phyloP scores from a whole-genome alignment of 1,140 invertebrate species.

The Heliconius himera region DNA sequence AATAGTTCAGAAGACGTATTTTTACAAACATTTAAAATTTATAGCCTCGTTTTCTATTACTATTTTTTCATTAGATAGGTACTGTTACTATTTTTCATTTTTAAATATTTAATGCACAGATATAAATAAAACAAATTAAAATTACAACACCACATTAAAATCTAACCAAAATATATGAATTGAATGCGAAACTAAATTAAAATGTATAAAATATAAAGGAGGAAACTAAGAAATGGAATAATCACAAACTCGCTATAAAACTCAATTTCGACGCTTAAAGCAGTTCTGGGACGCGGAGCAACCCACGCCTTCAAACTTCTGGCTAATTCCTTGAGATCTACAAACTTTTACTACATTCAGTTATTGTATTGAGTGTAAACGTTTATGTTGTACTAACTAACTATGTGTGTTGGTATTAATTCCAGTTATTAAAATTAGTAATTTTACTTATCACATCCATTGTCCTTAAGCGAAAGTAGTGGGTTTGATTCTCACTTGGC shows the following conservation, averaged over 20 bases:
- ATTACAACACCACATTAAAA: neutral
- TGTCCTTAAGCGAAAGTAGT: too few relatives aligned
- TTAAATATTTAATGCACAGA: too few relatives aligned
- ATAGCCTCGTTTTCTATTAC: too few relatives aligned
- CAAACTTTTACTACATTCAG: conserved; percentile 15
- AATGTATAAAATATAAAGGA: neutral
- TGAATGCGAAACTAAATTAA: neutral
- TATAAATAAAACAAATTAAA: neutral
- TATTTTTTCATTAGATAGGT: too few relatives aligned
- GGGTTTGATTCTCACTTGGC: too few relatives aligned
- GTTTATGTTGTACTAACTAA: neutral
- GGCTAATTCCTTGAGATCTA: conserved; percentile 20
- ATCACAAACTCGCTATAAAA: conserved; percentile 22
- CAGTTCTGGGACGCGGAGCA: conserved; percentile 16
- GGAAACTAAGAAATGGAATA: conserved; percentile 18
- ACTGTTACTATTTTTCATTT: neutral
- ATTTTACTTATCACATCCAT: too few relatives aligned
- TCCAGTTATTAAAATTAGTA: neutral
- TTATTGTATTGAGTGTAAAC: conserved; percentile 18
- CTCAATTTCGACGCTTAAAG: conserved; percentile 27
- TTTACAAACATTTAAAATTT: too few relatives aligned
- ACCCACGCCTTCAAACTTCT: conserved; percentile 7
- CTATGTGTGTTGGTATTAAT: neutral
- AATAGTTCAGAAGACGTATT: too few relatives aligned
- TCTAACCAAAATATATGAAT: neutral